These are phyloP conservation scores for Pteromalus puparum DNA, from an alignment of 1,140 invertebrate genomes.

Conservation along the genomic window DNA sequence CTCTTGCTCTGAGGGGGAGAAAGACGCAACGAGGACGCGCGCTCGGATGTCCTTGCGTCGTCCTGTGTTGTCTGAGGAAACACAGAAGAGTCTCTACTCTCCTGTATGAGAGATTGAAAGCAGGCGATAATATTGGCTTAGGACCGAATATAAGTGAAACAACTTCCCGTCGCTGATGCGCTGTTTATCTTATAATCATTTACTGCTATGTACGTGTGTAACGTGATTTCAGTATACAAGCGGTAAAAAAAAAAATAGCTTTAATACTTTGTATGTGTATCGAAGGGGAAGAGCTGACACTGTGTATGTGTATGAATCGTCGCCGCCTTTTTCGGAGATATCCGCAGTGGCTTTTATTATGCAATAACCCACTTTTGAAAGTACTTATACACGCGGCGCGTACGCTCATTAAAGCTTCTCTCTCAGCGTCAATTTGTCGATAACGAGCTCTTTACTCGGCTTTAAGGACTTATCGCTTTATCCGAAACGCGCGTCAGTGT, in stretches of 20 bases:
- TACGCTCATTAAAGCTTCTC: not conserved
- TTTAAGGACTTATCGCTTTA: constrained; percentile 1
- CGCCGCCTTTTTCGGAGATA: not conserved
- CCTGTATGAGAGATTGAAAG: constrained; percentile 35
- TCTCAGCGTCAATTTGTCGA: not conserved
- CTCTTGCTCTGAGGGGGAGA: not conserved
- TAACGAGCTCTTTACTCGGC: not conserved
- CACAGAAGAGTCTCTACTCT: not conserved
- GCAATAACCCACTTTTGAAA: not conserved
- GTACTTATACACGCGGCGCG: not conserved
- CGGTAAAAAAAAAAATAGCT: not conserved
- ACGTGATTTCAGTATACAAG: not conserved
- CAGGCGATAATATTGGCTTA: constrained; percentile 48
- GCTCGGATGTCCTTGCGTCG: not conserved
- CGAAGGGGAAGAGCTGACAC: not conserved
- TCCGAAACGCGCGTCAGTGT: not conserved
- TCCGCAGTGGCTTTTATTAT: not conserved
- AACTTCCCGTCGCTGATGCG: not conserved
- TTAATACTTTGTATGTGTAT: not conserved
- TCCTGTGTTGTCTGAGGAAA: not conserved
- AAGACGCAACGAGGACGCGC: not conserved
- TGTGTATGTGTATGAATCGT: too few relatives aligned
- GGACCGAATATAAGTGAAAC: constrained; percentile 14
- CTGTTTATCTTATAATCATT: not conserved
- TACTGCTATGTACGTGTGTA: not conserved